A percentile compares a stretch with the other conserved stretches of the same genome.
Conservation (phyloP, 2,113 vertebrate species). For the Phalacrocorax pelagicus region DNA sequence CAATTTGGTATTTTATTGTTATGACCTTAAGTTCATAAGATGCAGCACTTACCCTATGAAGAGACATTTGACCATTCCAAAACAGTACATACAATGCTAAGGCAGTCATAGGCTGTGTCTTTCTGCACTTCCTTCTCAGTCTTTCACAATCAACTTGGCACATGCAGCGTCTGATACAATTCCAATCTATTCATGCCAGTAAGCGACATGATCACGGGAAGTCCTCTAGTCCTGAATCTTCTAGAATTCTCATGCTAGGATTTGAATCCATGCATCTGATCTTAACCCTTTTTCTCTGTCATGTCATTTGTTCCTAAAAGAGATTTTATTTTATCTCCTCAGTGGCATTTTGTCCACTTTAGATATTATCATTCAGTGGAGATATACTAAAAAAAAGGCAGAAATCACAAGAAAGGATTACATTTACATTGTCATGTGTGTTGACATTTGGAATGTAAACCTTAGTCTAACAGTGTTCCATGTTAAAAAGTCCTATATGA, state of each 20-base stretch:
- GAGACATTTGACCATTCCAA: neutral
- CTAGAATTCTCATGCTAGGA: neutral
- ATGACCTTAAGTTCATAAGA: neutral
- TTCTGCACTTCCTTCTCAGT: neutral
- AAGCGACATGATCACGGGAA: neutral
- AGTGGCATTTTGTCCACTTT: neutral
- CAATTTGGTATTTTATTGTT: conserved; percentile 33
- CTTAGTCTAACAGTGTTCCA: neutral
- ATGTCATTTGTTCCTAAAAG: neutral
- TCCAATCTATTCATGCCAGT: neutral
- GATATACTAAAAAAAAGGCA: neutral
- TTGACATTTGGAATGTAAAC: neutral
- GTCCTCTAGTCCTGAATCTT: neutral
- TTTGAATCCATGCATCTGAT: neutral
- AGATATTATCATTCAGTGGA: neutral
- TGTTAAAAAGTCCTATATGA: neutral
- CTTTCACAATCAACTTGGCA: neutral
- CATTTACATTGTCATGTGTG: neutral
- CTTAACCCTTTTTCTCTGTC: accelerated
- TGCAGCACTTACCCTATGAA: neutral
- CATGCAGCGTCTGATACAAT: neutral
- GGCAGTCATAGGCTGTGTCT: neutral
- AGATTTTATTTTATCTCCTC: neutral
- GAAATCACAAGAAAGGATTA: neutral
- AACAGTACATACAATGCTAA: neutral